Base-by-base conservation (phyloP, 92 coral and sea anemone genomes). In the Zoanthus sansibaricus region DNA sequence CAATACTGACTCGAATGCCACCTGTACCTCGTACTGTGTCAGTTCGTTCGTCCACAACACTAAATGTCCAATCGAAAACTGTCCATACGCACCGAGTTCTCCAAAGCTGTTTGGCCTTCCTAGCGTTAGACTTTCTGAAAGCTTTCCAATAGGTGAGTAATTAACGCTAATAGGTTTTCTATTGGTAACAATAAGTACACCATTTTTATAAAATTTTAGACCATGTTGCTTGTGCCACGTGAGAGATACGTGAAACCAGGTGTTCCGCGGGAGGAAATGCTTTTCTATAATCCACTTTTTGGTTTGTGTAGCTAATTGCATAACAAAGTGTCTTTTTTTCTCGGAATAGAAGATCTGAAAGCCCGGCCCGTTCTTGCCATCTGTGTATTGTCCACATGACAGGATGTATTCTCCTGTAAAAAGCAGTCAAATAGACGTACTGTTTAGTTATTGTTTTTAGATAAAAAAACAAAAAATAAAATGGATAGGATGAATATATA, bases 211-310 rank as follows among this genome's bases (percentile, higher is more conserved):
- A 69, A 95, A 90, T 66, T 91, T 93, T 55, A 97, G 91, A 5
- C 99, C 99, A 18, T 79, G 90, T 46, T 86, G 74, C 17, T 56
- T 32, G 52, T 87, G 85, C 99, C 99, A 97, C 3, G 96, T 92
- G 67, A 97, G 92, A 31, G 94, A 86, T 20, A 89, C 93, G 67
- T 97, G 98, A 83, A 91, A 94, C 99, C 99, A 97, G 55, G 93
- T 82, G 75, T 80, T 62, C 17, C 52, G 76, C 0, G 98, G 96
- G 18, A 94, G 86, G 14, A 82, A 87, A 47, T 93, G 92, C 48
- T 93, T 90, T 15, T 59, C 82, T 25, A 95, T 85, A 30, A 75
- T 73, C 99, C 99, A 97, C 51, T 90, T 91, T 69, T 90, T 68
- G 1, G 88, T 88, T 64, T 82, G 86, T 9, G 98, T 93, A 15